Base-by-base conservation (phyloP, 2,888 invertebrate species). In the Clostera curtula region DNA sequence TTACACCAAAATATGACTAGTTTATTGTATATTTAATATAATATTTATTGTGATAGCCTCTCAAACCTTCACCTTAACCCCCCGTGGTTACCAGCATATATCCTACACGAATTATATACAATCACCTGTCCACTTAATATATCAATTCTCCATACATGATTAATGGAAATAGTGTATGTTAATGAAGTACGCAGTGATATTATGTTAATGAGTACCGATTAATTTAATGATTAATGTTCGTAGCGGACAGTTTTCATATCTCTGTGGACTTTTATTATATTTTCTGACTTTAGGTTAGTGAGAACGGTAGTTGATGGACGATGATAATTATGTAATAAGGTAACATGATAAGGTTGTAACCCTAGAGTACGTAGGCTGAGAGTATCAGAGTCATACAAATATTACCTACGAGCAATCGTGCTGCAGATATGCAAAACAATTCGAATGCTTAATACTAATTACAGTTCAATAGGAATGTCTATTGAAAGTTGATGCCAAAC, bases 251-350 rank as follows among this genome's bases (percentile, higher is more conserved):
- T 20, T 20, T 20, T 20, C 20, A 12, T 20, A 20, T 20, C 20
- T 20, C 7, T 20, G 5, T 20, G 5, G 8, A 20, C 11, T n/a
- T 20, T 20, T 20, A 20, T 20, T 20, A 9, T 11, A 12, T 12
- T 20, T 20, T 20, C n/a, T 12, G 7, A 20, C 20, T n/a, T 6
- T 9, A 7, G 12, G 20, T 5, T 10, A 12, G 21, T 16, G 19
- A 21, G 14, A 24, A 29, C 16, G 16, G 5, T 22, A 16, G 14
- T 19, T 47, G 34, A 40, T 19, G 44, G 44, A 40, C 24, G 7
- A 19, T 23, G 16, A 6, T 27, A 25, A 25, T 36, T 47, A 34
- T 40, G 19, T 34, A 29, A 39, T 36, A 40, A 40, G 34, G 28
- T 29, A 39, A 39, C 31, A 22, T 8, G 7, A 34, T 30, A n/a